Conservation (phyloP, 2,113 vertebrate genomes). For the Cyanistes caeruleus region DNA sequence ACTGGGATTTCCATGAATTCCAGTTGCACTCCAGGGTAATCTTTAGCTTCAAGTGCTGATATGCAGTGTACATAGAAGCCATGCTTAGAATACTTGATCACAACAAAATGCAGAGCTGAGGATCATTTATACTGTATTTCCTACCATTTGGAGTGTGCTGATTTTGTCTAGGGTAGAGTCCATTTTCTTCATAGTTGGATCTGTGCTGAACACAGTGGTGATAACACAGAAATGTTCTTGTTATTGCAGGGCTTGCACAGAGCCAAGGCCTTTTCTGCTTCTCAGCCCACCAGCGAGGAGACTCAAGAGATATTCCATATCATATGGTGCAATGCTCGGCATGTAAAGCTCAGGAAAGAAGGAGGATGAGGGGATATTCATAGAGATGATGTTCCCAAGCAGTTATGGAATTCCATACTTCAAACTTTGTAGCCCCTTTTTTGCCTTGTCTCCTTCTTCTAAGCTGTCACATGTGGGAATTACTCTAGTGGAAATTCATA, state of each 20-base stretch:
- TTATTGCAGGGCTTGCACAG: neutral
- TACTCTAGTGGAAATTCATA: neutral
- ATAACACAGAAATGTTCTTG: neutral
- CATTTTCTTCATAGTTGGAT: neutral
- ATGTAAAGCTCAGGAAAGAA: neutral
- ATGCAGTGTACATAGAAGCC: neutral
- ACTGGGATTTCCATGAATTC: neutral
- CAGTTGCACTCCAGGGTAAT: neutral
- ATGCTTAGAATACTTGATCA: neutral
- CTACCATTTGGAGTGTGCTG: neutral
- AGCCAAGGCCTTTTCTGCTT: neutral
- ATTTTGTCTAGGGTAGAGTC: neutral
- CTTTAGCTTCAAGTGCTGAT: neutral
- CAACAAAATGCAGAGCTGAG: neutral
- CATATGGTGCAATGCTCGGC: neutral
- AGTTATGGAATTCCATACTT: neutral
- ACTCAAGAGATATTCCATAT: neutral
- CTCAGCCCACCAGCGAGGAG: neutral
- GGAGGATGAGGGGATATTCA: neutral
- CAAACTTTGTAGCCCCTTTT: neutral
- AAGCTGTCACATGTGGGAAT: neutral
- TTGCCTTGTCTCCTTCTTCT: neutral
- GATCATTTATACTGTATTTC: neutral
- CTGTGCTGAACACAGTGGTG: neutral
- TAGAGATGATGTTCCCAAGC: neutral